A percentile compares a stretch with the other conserved stretches of the same genome.
Evolutionary conservation across 2,113 vertebrate genomes (phyloP).

Genomic region (Lasiurus cinereus): DNA sequence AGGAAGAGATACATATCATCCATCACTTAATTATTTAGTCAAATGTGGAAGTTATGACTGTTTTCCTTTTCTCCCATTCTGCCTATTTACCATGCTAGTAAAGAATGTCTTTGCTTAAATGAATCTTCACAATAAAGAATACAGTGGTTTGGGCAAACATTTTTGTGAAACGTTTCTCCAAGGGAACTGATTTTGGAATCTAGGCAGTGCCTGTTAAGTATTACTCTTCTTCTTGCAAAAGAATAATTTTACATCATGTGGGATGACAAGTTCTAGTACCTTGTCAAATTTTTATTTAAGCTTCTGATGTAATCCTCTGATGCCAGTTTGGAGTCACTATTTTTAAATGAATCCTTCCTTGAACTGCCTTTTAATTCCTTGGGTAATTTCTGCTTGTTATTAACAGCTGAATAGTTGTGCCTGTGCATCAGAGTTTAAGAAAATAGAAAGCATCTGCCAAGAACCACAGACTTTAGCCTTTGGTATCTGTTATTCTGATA

Average conservation of each 20-base stretch:
- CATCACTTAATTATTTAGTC: background rate
- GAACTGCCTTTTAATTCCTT: slow-evolving; percentile 69
- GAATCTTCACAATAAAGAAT: slow-evolving; percentile 19
- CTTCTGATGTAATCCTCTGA: slow-evolving; percentile 60
- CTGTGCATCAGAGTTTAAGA: slow-evolving; percentile 51
- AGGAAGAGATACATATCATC: background rate
- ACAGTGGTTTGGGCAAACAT: background rate
- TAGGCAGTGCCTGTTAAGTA: background rate
- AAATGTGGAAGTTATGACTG: slow-evolving; percentile 24
- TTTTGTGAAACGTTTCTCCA: background rate
- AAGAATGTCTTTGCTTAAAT: slow-evolving; percentile 29
- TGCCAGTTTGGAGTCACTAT: slow-evolving; percentile 64
- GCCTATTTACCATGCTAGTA: background rate
- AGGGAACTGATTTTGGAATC: slow-evolving; percentile 54
- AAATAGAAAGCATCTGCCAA: slow-evolving; percentile 59
- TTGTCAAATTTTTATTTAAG: slow-evolving; percentile 71
- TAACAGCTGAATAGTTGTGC: slow-evolving; percentile 38
- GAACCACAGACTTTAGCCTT: slow-evolving; percentile 51
- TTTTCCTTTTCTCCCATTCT: background rate
- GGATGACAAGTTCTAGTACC: slow-evolving; percentile 47
- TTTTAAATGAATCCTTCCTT: slow-evolving; percentile 70
- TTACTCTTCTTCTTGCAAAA: slow-evolving; percentile 59
- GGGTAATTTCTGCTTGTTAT: slow-evolving; percentile 63
- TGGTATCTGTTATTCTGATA: slow-evolving; percentile 8
- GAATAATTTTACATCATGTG: slow-evolving; percentile 54